Percentiles rank a stretch among this genome's conserved stretches.
phyloP scores from a whole-genome alignment of 2,888 invertebrate species.

The Podabrus alpinus region DNA sequence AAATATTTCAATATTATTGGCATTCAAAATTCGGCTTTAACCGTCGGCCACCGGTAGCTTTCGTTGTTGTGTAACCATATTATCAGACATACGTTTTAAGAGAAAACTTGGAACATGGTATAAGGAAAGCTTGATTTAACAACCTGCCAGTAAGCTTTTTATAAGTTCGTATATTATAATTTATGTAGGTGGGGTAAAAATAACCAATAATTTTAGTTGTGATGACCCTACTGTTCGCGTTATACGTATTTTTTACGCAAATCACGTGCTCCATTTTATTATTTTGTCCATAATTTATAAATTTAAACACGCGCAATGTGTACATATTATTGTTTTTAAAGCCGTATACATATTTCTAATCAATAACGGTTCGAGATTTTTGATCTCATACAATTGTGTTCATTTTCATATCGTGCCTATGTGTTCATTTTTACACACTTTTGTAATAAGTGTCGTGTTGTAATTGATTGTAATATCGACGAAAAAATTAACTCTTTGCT shows the following conservation, averaged over 20 bases:
- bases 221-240: conserved; percentile 34
- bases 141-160: conserved; percentile 31
- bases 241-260: conserved; percentile 23
- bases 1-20: background rate
- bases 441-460: background rate
- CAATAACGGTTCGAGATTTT: background rate
- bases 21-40: conserved; percentile 14
- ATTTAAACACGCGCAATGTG: background rate
- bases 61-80: conserved; percentile 24
- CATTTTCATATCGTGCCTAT: background rate
- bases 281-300: conserved; percentile 3
- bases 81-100: conserved; percentile 29
- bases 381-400: background rate
- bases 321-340: background rate
- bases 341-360: background rate
- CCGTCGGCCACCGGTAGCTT: conserved; percentile 32
- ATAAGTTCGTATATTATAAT: conserved; percentile 33
- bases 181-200: conserved; percentile 41
- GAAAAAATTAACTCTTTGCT: background rate
- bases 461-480: background rate
- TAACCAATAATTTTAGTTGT: conserved; percentile 39
- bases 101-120: conserved; percentile 17
- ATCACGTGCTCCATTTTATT: conserved; percentile 20
- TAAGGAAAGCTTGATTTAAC: conserved; percentile 13
- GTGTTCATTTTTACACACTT: background rate